phyloP scores from a whole-genome alignment of 2,113 vertebrate genomes.

The Xyrauchen texanus region DNA sequence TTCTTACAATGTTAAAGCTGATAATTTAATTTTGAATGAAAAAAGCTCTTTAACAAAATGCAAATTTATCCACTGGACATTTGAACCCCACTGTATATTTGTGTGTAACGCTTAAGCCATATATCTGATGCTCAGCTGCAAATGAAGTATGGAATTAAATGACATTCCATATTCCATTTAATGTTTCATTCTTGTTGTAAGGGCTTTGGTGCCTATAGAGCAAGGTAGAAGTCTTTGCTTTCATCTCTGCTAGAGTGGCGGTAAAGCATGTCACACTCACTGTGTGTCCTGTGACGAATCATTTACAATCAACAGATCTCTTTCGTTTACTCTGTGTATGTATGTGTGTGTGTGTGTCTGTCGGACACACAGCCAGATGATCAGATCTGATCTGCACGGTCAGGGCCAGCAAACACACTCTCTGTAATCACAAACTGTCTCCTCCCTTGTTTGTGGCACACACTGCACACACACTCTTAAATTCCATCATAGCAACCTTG shows the following conservation, averaged over 20 bases:
- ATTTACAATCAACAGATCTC: conserved; percentile 32
- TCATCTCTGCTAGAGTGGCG: background rate
- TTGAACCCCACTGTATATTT: background rate
- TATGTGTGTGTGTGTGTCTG: conserved; percentile 28
- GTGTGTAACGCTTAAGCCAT: background rate
- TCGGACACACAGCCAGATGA: conserved; percentile 34
- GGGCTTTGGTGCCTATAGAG: too few species aligned
- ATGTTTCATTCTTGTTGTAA: too few species aligned
- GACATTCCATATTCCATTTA: background rate
- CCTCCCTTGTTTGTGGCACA: conserved; percentile 33
- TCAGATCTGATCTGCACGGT: conserved; percentile 40
- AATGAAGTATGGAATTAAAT: conserved; percentile 3
- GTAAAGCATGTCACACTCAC: background rate
- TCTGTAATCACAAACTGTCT: conserved; percentile 54
- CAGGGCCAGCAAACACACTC: conserved; percentile 49
- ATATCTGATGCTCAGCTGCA: background rate
- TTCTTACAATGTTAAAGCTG: too few species aligned
- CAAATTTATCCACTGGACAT: too few species aligned
- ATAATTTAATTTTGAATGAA: too few species aligned
- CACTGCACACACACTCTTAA: conserved; percentile 41
- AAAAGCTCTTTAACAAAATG: too few species aligned
- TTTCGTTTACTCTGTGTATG: background rate
- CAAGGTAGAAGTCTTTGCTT: background rate
- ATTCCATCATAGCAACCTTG: conserved; percentile 33
- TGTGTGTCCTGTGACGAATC: conserved; percentile 20